Evolutionary conservation across 2,888 invertebrate species (phyloP), one percentile per base, ranked within the genome.

Genomic region (Dusona sp.): DNA sequence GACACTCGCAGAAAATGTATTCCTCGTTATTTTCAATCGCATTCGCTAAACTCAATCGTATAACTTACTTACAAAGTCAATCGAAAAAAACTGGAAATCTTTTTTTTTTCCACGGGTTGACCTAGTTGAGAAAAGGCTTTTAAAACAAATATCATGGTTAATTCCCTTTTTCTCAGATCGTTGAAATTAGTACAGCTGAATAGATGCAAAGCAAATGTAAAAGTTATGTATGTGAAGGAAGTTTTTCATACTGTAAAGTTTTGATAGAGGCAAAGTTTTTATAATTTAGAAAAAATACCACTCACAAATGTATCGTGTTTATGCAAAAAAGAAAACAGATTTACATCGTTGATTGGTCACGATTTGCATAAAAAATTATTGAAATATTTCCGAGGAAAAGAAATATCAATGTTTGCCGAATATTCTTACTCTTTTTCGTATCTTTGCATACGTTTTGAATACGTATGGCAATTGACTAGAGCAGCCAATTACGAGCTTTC

Each of bases 401-500:
- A 16, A 16, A 29, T 13, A 61, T 61, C 29, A 7, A 29, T 61
- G 57, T 61, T 61, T 61, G 57, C 29, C 29, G 22, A 61, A 61
- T 13, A n/a, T n/a, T 65, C 7, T 4, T n/a, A 36, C 22, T 16
- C 6, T 33, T 65, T 65, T 36, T 6, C 19, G 8, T 3, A 9
- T 57, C 16, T 16, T 67, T 36, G 64, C 16, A 73, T 75, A 67
- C 81, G 57, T 74, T 82, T 64, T 33, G 85, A 19, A 51, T 51
- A 68, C 79, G 36, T 25, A 36, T 16, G 38, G 74, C 68, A 75
- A 82, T 64, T 85, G n/a, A 51, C 79, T 42, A 51, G 74, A 64
- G 61, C 79, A 64, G 54, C 79, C 85, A 85, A 85, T 85, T 85
- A 79, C 82, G 68, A 79, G 68, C 73, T 51, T 82, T 67, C 25